These are phyloP conservation scores for Euspilapteryx auroguttella DNA, from an alignment of 2,888 invertebrate species.

Conservation along the genomic window DNA sequence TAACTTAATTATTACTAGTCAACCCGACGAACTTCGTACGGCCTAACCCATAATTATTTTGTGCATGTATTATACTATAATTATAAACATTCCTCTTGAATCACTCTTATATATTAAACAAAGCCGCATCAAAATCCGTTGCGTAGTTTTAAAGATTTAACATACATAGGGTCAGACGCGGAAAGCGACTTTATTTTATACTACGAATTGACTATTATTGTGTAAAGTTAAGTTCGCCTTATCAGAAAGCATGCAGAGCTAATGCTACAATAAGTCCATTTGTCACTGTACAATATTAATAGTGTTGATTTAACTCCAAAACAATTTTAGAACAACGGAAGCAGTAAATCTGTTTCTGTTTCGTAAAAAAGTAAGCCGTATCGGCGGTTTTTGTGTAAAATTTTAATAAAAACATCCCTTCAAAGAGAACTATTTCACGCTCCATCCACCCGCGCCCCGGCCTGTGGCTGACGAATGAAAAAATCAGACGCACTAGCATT, in stretches of 20 bases:
- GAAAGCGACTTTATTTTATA: too few species aligned
- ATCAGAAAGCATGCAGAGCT: too few species aligned
- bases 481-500: slow-evolving; percentile 28
- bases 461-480: slow-evolving; percentile 46
- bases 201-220: too few species aligned
- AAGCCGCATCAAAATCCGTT: not conserved
- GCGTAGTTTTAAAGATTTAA: not conserved
- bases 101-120: not conserved
- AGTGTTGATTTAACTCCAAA: too few species aligned
- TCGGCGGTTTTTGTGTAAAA: too few species aligned
- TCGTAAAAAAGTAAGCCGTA: too few species aligned
- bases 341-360: too few species aligned
- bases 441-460: slow-evolving; percentile 18
- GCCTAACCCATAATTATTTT: not conserved
- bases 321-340: too few species aligned
- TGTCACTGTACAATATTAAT: too few species aligned
- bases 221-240: too few species aligned
- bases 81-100: not conserved
- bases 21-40: not conserved
- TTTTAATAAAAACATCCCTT: slow-evolving; percentile 2
- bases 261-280: too few species aligned
- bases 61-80: not conserved
- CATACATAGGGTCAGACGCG: not conserved
- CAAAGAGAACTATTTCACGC: slow-evolving; percentile 4
- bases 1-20: too few species aligned